phyloP scores from a whole-genome alignment of 1,140 invertebrate genomes.

The Halictus rubicundus region DNA sequence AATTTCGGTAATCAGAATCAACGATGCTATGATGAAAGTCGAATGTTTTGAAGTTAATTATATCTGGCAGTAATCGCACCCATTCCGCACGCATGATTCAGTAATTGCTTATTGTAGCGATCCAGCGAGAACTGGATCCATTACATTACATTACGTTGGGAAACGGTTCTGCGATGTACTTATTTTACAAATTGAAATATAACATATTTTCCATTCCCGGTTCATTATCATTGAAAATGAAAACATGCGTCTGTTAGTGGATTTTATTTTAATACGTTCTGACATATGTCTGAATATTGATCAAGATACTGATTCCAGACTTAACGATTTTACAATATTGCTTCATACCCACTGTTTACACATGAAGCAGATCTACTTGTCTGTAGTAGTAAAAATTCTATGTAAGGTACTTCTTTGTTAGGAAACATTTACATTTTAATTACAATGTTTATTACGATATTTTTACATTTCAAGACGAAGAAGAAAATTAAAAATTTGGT shows the following conservation, averaged over 20 bases:
- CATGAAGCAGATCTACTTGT: no score
- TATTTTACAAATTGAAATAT: conserved; percentile 6
- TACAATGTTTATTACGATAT: no score
- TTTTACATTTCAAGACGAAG: no score
- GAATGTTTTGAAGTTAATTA: conserved; percentile 25
- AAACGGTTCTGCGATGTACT: not conserved
- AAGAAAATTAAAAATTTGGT: no score
- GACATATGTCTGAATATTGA: no score
- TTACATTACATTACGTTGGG: conserved; percentile 16
- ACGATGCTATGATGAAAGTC: not conserved
- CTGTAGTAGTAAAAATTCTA: no score
- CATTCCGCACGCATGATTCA: conserved; percentile 30
- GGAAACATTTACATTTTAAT: no score
- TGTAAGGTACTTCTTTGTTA: no score
- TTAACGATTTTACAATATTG: no score
- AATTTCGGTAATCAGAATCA: not conserved
- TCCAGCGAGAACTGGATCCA: conserved; percentile 8
- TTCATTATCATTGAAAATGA: not conserved
- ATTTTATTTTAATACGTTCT: not conserved
- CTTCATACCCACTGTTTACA: no score
- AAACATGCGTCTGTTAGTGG: not conserved
- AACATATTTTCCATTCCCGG: not conserved
- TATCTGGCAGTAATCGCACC: not conserved
- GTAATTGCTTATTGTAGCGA: conserved; percentile 50
- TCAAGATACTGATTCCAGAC: no score